phyloP scores from a whole-genome alignment of 2,888 invertebrate species.

The Siphonodentalium dalli region DNA sequence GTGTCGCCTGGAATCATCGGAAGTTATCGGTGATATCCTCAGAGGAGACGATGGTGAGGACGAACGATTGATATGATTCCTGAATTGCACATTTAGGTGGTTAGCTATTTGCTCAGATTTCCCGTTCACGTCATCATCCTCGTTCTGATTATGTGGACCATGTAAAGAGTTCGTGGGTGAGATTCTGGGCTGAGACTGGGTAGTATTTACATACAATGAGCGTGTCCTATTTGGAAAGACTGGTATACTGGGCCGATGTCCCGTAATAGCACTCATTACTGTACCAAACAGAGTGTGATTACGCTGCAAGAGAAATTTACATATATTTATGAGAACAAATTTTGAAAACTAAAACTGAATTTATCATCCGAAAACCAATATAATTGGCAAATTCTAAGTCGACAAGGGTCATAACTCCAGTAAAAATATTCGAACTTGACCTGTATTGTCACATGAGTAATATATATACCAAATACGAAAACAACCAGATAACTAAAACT shows the following conservation, averaged over 20 bases:
- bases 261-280: constrained; percentile 69
- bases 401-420: too few relatives aligned
- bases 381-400: too few relatives aligned
- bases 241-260: constrained; percentile 44
- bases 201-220: constrained; percentile 52
- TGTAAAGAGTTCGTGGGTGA: constrained; percentile 53
- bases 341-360: too few relatives aligned
- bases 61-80: constrained; percentile 53
- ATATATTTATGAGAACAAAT: too few relatives aligned
- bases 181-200: constrained; percentile 43
- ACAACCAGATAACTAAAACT: too few relatives aligned
- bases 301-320: constrained; percentile 72
- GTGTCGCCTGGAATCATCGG: constrained; percentile 35
- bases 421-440: too few relatives aligned
- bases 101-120: constrained; percentile 49
- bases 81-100: constrained; percentile 52
- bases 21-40: constrained; percentile 36
- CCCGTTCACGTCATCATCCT: constrained; percentile 42
- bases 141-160: constrained; percentile 44
- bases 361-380: too few relatives aligned
- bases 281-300: constrained; percentile 96
- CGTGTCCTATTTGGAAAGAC: constrained; percentile 56
- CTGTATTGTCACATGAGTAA: too few relatives aligned
- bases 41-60: constrained; percentile 46
- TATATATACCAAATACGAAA: too few relatives aligned